Percentiles rank a stretch among this genome's conserved stretches.
These are phyloP conservation scores for Polietes domitor DNA, from an alignment of 2,888 invertebrate genomes.

Conservation along the genomic window DNA sequence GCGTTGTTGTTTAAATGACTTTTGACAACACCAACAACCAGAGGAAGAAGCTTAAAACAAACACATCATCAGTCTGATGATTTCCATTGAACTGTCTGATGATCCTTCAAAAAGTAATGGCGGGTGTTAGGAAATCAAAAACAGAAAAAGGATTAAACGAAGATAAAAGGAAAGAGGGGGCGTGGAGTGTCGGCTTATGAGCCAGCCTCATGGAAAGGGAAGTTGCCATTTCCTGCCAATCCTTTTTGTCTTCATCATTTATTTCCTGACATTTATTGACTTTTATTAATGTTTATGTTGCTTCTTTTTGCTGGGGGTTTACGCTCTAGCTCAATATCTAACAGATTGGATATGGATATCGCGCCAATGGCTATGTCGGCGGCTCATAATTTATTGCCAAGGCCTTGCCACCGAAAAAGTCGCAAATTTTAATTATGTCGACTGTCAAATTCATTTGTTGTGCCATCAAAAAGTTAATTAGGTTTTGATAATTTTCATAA, in stretches of 20 bases:
- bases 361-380: too few relatives aligned
- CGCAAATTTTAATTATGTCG: constrained; percentile 45
- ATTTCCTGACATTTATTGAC: constrained; percentile 41
- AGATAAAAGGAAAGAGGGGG: background rate
- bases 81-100: constrained; percentile 47
- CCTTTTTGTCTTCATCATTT: constrained; percentile 8
- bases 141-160: background rate
- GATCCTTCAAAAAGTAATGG: background rate
- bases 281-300: constrained; percentile 34
- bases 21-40: constrained; percentile 18
- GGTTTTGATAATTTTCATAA: constrained; percentile 1
- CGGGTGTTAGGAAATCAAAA: background rate
- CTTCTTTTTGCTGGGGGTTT: background rate
- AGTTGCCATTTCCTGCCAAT: background rate
- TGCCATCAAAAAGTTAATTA: constrained; percentile 33
- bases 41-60: background rate
- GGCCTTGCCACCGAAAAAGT: background rate
- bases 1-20: constrained; percentile 4
- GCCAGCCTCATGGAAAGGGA: background rate
- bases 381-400: too few relatives aligned
- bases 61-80: background rate
- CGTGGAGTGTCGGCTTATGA: background rate
- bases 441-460: constrained; percentile 36
- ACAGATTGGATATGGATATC: too few relatives aligned
- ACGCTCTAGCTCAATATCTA: too few relatives aligned